phyloP scores from a whole-genome alignment of 2,113 vertebrate genomes.

The Ellobius talpinus region DNA sequence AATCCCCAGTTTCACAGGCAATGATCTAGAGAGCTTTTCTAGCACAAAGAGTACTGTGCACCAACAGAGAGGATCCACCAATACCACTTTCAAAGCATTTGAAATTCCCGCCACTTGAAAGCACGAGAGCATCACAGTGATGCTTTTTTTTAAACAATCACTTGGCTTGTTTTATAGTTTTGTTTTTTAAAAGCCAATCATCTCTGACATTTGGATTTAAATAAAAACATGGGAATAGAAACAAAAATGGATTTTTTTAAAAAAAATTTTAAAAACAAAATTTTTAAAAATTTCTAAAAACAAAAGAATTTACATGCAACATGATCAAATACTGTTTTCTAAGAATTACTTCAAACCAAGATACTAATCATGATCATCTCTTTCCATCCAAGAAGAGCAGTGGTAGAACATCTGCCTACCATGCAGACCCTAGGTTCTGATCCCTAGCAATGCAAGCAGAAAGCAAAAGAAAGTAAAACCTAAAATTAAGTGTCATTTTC shows the following conservation, averaged over 20 bases:
- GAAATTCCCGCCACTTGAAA: slow-evolving; percentile 47
- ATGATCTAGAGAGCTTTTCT: not conserved
- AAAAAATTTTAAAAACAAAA: too few species aligned
- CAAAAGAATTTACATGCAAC: not conserved
- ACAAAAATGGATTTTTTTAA: not conserved
- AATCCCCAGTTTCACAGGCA: slow-evolving; percentile 13
- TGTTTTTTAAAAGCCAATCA: not conserved
- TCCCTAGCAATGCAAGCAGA: not conserved
- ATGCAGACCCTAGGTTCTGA: not conserved
- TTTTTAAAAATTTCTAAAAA: too few species aligned
- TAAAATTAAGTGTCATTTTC: not conserved
- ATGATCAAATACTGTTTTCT: not conserved
- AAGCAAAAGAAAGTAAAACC: not conserved
- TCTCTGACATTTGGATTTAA: not conserved
- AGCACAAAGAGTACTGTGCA: not conserved
- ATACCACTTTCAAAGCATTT: slow-evolving; percentile 29
- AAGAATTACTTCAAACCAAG: slow-evolving; percentile 40
- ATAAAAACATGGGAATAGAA: not conserved
- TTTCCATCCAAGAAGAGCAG: not conserved
- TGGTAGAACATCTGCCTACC: not conserved
- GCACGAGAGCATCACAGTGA: not conserved
- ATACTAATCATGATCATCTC: not conserved
- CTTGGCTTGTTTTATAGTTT: not conserved
- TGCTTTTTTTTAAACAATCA: slow-evolving; percentile 14
- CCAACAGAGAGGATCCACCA: not conserved